A percentile compares a stretch with the other conserved stretches of the same genome.
Evolutionary conservation across 2,797 vertebrate species (phyloP).

Genomic region (Varecia variegata): DNA sequence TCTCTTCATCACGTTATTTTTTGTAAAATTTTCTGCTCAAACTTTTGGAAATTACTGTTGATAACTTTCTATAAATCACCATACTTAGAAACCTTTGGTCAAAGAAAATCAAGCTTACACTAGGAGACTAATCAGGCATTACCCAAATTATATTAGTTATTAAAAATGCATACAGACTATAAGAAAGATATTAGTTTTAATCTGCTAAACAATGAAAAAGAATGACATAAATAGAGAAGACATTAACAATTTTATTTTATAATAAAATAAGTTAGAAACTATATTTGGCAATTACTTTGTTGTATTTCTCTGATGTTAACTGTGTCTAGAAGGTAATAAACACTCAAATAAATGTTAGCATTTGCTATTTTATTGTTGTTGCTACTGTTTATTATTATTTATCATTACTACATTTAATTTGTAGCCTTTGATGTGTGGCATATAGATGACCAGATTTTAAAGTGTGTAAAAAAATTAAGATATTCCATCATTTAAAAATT

Average conservation of each 20-base stretch:
- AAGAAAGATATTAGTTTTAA: neutral
- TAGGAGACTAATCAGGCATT: neutral
- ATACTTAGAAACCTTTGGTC: neutral
- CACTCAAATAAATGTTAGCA: neutral
- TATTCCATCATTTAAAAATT: neutral
- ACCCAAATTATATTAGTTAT: neutral
- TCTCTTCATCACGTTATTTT: neutral
- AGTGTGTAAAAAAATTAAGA: neutral
- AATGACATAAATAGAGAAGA: neutral
- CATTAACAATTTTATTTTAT: neutral
- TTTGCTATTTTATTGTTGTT: neutral
- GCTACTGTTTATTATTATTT: neutral
- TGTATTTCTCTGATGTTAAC: neutral
- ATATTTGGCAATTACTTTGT: neutral
- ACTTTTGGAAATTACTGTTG: neutral
- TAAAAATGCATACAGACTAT: neutral
- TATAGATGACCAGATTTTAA: neutral
- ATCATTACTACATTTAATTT: neutral
- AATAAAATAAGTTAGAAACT: slow-evolving; percentile 18
- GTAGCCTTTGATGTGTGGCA: neutral
- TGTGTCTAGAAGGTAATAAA: neutral
- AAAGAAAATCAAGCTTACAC: neutral
- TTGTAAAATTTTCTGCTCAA: neutral
- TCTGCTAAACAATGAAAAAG: neutral
- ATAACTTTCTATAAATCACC: neutral